These are phyloP conservation scores for Holacanthella duospinosa DNA, from an alignment of 2,888 invertebrate genomes.

Conservation along the genomic window DNA sequence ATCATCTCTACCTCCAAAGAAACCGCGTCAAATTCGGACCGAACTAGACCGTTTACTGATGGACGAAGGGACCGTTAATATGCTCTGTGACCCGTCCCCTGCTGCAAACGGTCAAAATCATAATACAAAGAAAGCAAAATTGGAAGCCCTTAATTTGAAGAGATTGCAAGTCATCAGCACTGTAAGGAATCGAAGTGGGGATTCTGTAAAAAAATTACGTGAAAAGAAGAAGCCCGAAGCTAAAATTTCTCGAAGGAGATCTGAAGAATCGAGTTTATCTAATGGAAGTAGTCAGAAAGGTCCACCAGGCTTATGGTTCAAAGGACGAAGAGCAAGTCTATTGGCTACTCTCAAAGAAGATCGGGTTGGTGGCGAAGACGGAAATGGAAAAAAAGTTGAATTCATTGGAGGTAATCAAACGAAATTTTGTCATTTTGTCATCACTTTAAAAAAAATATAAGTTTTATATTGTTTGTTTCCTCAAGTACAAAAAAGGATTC, in stretches of 20 bases:
- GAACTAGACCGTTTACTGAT: slow-evolving; percentile 21
- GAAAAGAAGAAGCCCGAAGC: slow-evolving; percentile 10
- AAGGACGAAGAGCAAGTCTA: neutral
- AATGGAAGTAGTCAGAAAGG: neutral
- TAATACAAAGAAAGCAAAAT: slow-evolving; percentile 12
- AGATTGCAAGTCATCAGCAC: slow-evolving; percentile 3
- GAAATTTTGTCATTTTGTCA: neutral
- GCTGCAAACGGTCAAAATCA: neutral
- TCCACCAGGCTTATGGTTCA: neutral
- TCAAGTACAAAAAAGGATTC: neutral
- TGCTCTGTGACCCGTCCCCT: slow-evolving; percentile 10
- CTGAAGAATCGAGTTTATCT: neutral
- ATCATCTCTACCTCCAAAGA: neutral
- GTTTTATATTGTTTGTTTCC: too few species aligned
- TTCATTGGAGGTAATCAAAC: neutral
- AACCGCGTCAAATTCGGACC: slow-evolving; percentile 9
- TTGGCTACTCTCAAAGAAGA: slow-evolving; percentile 1
- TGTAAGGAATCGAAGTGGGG: neutral
- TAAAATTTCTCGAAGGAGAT: slow-evolving; percentile 2
- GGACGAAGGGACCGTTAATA: slow-evolving; percentile 25
- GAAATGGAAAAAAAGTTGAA: neutral
- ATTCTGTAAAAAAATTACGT: slow-evolving; percentile 6
- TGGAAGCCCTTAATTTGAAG: slow-evolving; percentile 13
- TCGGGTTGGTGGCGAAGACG: slow-evolving; percentile 2
- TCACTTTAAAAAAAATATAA: neutral